These are phyloP conservation scores for Brienomyrus longianalis DNA, from an alignment of 2,113 vertebrate species.

Conservation along the genomic window DNA sequence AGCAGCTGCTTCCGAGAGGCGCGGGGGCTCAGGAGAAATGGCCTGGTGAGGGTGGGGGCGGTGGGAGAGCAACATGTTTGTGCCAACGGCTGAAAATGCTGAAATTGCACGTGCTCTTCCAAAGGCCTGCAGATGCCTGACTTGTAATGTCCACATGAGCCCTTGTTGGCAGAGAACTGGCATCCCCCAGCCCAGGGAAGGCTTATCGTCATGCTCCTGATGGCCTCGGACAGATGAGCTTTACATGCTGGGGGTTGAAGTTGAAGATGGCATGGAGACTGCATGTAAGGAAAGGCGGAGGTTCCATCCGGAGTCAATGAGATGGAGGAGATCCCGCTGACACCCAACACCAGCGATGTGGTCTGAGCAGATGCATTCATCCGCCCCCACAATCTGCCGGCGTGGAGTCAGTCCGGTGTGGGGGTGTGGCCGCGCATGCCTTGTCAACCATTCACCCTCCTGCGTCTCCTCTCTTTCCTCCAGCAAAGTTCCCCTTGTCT, in stretches of 20 bases:
- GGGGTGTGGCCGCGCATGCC: neutral
- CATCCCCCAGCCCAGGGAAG: too few species aligned
- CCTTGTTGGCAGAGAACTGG: neutral
- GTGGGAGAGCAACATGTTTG: neutral
- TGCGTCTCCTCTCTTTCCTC: neutral
- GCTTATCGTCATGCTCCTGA: neutral
- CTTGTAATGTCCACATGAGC: neutral
- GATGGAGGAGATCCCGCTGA: neutral
- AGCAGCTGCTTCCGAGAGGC: constrained; percentile 17
- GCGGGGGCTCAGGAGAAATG: neutral
- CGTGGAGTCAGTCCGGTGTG: neutral
- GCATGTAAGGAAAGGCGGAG: neutral
- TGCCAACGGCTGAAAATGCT: neutral
- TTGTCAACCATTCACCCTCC: neutral
- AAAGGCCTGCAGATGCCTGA: neutral
- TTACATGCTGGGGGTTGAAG: neutral
- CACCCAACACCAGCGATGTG: neutral
- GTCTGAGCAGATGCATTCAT: neutral
- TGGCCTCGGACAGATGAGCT: neutral
- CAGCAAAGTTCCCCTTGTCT: neutral
- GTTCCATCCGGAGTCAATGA: neutral
- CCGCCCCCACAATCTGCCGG: neutral
- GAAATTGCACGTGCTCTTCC: neutral
- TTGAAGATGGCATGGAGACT: neutral
- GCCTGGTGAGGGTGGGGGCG: too few species aligned